These are phyloP conservation scores for Crocodylus rhombifer DNA, from an alignment of 2,797 vertebrate genomes.

Conservation along the genomic window DNA sequence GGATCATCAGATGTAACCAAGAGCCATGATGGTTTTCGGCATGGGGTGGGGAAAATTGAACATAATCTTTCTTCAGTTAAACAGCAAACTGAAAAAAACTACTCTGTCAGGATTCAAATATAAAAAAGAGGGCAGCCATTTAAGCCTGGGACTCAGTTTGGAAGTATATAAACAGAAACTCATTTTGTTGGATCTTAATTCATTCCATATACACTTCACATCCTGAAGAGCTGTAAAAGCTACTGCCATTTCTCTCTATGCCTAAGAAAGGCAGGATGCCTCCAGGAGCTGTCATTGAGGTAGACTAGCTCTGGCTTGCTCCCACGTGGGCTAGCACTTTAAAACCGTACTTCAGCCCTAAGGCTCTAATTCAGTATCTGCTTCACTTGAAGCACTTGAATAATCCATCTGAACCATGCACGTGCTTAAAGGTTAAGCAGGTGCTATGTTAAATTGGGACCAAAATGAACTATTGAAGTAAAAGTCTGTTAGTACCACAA, in stretches of 20 bases:
- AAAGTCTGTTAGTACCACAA: not conserved
- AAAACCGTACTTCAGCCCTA: not conserved
- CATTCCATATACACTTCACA: fast-evolving
- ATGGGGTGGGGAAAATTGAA: not conserved
- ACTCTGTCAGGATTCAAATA: not conserved
- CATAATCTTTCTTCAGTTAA: not conserved
- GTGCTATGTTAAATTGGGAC: not conserved
- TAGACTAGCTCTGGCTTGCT: fast-evolving
- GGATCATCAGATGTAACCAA: not conserved
- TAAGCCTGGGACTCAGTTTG: not conserved
- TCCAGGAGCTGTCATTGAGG: fast-evolving
- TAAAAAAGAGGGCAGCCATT: not conserved
- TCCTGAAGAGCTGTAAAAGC: not conserved
- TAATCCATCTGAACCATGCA: not conserved
- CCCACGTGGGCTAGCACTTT: not conserved
- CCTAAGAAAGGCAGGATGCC: not conserved
- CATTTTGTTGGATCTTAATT: not conserved
- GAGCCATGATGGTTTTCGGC: not conserved
- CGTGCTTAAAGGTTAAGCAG: not conserved
- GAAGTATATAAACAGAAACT: not conserved
- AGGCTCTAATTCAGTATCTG: not conserved
- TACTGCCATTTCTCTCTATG: not conserved
- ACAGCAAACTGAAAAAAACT: not conserved
- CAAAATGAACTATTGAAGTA: not conserved
- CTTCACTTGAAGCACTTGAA: not conserved